Percentiles rank a stretch among this genome's conserved stretches.
These are phyloP conservation scores for Gasterosteus aculeatus DNA, from an alignment of 2,113 vertebrate species.

Conservation along the genomic window DNA sequence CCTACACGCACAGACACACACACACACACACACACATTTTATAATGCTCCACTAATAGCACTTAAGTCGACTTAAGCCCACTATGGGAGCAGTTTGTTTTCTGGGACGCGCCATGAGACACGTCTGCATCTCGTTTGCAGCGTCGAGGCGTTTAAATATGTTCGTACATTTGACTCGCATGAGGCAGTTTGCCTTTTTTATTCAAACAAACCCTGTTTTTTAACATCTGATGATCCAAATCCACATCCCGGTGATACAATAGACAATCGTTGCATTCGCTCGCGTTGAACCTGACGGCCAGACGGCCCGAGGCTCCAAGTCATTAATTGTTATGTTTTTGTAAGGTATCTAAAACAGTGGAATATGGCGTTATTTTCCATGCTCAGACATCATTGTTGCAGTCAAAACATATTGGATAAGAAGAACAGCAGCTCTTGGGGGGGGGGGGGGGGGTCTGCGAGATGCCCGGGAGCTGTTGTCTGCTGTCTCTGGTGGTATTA, in stretches of 20 bases:
- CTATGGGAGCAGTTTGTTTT: conserved; percentile 58
- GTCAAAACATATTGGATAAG: conserved; percentile 80
- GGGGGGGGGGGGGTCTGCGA: conserved; percentile 69
- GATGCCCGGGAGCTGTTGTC: conserved; percentile 76
- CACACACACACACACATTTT: conserved; percentile 64
- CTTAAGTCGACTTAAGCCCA: conserved; percentile 72
- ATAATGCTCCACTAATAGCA: conserved; percentile 75
- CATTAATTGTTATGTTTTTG: conserved; percentile 73
- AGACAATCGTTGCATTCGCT: conserved; percentile 33
- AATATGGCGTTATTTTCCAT: conserved; percentile 75
- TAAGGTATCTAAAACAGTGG: conserved; percentile 66
- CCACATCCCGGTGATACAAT: conserved; percentile 1
- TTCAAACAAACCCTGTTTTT: not conserved
- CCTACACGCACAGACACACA: conserved; percentile 44
- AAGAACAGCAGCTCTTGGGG: conserved; percentile 69
- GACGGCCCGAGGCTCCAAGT: conserved; percentile 69
- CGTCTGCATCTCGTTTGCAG: conserved; percentile 37
- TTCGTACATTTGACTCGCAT: not conserved
- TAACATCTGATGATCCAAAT: not conserved
- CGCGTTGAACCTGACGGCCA: conserved; percentile 66
- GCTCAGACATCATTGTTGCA: conserved; percentile 72
- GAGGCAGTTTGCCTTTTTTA: not conserved
- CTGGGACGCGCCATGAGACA: conserved; percentile 48
- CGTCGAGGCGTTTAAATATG: not conserved
- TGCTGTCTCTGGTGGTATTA: conserved; percentile 62